A percentile compares a stretch with the other conserved stretches of the same genome.
These are phyloP conservation scores for Diprion similis DNA, from an alignment of 1,140 invertebrate genomes.

Conservation along the genomic window DNA sequence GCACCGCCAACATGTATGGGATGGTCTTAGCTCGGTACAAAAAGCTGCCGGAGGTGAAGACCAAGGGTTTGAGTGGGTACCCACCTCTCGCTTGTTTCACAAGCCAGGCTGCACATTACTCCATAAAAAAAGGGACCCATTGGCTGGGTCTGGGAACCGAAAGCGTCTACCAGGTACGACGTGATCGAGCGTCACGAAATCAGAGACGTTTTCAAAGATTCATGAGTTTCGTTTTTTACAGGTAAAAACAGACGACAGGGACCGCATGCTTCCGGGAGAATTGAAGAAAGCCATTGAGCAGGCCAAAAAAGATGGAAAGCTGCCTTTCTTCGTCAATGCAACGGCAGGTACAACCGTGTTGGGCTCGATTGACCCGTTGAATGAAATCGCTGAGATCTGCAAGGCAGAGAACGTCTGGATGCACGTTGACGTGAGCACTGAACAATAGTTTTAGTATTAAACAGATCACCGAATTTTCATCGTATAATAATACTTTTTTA, in stretches of 20 bases:
- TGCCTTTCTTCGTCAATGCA: conserved; percentile 76
- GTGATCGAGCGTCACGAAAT: neutral
- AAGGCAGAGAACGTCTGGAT: conserved; percentile 76
- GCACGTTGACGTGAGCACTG: conserved; percentile 79
- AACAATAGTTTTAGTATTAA: conserved; percentile 10
- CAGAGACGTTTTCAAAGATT: neutral
- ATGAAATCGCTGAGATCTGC: conserved; percentile 74
- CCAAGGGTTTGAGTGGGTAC: conserved; percentile 67
- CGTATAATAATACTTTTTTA: neutral
- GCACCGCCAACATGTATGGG: conserved; percentile 87
- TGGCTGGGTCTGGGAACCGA: conserved; percentile 85
- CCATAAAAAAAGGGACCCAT: conserved; percentile 79
- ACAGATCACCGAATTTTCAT: neutral
- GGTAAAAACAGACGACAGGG: conserved; percentile 72
- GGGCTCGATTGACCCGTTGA: conserved; percentile 86
- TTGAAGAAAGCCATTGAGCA: conserved; percentile 64
- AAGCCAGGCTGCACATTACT: conserved; percentile 90
- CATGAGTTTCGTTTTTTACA: conserved; percentile 57
- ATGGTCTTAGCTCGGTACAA: conserved; percentile 80
- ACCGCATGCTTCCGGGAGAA: conserved; percentile 70
- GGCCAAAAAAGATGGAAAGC: conserved; percentile 54
- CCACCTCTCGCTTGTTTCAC: conserved; percentile 73
- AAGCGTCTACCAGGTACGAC: conserved; percentile 54
- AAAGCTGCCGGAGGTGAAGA: conserved; percentile 77
- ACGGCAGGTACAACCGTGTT: conserved; percentile 80